Base-by-base conservation (phyloP, 2,113 vertebrate genomes). In the Phoxinus phoxinus region DNA sequence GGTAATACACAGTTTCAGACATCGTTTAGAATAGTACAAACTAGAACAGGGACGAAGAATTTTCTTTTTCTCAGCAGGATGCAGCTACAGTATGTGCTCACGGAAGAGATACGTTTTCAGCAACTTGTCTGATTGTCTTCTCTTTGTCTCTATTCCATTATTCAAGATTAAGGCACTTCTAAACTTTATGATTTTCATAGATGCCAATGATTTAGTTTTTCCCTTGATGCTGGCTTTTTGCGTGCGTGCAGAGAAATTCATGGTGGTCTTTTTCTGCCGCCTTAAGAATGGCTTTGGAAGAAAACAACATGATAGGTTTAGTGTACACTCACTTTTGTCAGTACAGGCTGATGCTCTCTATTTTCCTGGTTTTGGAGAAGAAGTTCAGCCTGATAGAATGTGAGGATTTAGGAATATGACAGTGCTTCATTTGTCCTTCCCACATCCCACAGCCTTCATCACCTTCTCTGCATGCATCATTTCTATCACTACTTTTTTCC, bases 211-310 rank as follows among this genome's bases (percentile, higher is more conserved):
- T 44, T 81, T 63, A 12, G 35, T 81, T 59, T 58, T 65, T 48
- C 15, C 21, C 81, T 83, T 83, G 81, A 72, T 83, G 65, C 65
- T 83, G 65, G 81, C 46, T 72, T 80, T 80, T 58, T 35, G 19
- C 6, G 2, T 81, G 80, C 17, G 27, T 82, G 10, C 2, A 32
- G n/a, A 46, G 6, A 19, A 27, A 8, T 1, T 21, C 35, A 37
- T n/a, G 67, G 65, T 21, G 46, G 48, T 77, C 10, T 37, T 78
- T 78, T 56, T 41, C 10, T 23, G 53, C 2, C 79, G 53, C 2
- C 79, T 79, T 79, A 79, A 19, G 13, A 48, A 30, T 21, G 15
- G 5, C 9, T 67, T 32, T 21, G 3, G 32, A 67, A 69, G n/a
- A 51, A 32, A 51, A 23, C 32, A 41, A 19, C n/a, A 44, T 37